These are phyloP conservation scores for Caenorhabditis sinica DNA, from an alignment of 2,888 invertebrate genomes.

Conservation along the genomic window DNA sequence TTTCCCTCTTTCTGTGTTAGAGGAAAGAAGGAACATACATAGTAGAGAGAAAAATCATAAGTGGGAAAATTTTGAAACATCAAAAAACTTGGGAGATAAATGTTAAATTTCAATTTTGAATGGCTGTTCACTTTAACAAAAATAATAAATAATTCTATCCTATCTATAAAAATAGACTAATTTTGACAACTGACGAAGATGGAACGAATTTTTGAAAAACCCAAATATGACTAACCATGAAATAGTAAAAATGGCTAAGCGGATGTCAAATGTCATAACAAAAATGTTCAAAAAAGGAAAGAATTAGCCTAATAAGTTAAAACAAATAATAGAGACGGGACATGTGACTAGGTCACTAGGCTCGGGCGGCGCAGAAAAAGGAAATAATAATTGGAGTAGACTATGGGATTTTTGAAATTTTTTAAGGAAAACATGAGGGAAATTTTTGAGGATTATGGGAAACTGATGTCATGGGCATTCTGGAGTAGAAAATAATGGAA, in stretches of 20 bases:
- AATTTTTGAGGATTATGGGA: not conserved
- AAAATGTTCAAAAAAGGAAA: conserved; percentile 3
- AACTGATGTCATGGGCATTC: not conserved
- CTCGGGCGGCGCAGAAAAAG: not conserved
- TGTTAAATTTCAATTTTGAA: too few relatives aligned
- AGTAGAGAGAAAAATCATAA: not conserved
- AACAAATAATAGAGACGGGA: too few relatives aligned
- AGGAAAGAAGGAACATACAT: not conserved
- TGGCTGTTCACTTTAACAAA: not conserved
- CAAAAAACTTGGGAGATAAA: too few relatives aligned
- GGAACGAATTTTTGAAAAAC: conserved; percentile 1
- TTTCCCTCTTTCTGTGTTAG: not conserved
- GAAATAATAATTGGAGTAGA: conserved; percentile 14
- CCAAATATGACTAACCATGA: too few relatives aligned
- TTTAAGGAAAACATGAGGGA: not conserved
- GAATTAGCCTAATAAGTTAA: too few relatives aligned
- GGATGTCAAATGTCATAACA: not conserved
- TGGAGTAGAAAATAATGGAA: too few relatives aligned
- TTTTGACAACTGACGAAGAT: conserved; percentile 38
- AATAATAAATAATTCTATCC: not conserved
- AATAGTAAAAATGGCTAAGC: not conserved
- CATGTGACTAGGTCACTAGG: too few relatives aligned
- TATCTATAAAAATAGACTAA: conserved; percentile 14
- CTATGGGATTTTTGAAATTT: conserved; percentile 2
- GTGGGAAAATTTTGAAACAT: not conserved